phyloP scores from a whole-genome alignment of 2,888 invertebrate genomes.

The Epinotia bilunana region DNA sequence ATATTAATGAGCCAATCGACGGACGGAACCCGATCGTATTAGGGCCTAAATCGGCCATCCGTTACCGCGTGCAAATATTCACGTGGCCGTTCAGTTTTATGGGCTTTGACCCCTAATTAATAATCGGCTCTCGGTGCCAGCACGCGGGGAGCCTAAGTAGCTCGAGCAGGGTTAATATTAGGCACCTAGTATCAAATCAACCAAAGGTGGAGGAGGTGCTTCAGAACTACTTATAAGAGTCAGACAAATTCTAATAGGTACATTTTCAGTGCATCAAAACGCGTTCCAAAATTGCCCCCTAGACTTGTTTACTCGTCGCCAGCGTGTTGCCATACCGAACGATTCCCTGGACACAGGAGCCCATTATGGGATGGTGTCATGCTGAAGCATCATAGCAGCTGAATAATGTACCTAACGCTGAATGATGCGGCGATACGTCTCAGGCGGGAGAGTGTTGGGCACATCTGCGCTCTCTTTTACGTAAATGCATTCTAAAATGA shows the following conservation, averaged over 20 bases:
- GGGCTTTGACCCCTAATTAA: constrained; percentile 25
- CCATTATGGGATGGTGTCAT: constrained; percentile 3
- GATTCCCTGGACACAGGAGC: constrained; percentile 4
- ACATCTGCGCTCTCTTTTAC: too few species aligned
- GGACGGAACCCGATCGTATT: constrained; percentile 48
- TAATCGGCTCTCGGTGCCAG: constrained; percentile 9
- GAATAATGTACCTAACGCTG: constrained; percentile 28
- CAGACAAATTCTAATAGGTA: too few species aligned
- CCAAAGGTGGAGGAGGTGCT: too few species aligned
- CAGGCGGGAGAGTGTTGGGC: background rate
- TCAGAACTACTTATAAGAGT: too few species aligned
- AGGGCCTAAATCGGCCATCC: constrained; percentile 49
- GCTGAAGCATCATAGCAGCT: background rate
- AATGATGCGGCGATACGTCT: constrained; percentile 23
- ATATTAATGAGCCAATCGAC: constrained; percentile 50
- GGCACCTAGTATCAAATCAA: background rate
- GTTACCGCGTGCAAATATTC: constrained; percentile 36
- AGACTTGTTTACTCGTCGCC: background rate
- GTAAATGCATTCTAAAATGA: too few species aligned
- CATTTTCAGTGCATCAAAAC: too few species aligned
- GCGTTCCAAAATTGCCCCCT: too few species aligned
- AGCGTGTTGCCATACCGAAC: background rate
- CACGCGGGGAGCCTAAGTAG: background rate
- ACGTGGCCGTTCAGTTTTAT: constrained; percentile 15
- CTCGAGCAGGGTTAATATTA: background rate